phyloP scores from a whole-genome alignment of 2,888 invertebrate genomes.

The Ormyrus labotus region DNA sequence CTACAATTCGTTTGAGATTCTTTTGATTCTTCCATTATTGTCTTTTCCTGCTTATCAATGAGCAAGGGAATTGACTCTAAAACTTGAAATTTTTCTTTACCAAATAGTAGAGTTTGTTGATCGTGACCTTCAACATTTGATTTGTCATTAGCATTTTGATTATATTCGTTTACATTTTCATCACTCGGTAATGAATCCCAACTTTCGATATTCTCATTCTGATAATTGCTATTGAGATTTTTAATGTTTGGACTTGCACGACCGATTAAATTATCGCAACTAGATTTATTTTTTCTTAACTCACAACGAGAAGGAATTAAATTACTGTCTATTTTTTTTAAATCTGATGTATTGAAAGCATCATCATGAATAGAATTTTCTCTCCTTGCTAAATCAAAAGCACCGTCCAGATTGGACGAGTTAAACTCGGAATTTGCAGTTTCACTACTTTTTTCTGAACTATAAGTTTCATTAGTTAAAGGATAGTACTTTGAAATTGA shows the following conservation, averaged over 20 bases:
- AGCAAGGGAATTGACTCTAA: constrained; percentile 19
- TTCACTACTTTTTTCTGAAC: background rate
- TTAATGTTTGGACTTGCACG: constrained; percentile 28
- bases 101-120: constrained; percentile 16
- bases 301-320: background rate
- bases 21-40: constrained; percentile 19
- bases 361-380: constrained; percentile 7
- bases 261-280: constrained; percentile 1
- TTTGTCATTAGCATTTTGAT: constrained; percentile 43
- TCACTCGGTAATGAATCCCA: constrained; percentile 40
- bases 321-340: constrained; percentile 3
- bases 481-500: constrained; percentile 41
- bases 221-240: constrained; percentile 26
- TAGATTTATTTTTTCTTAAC: constrained; percentile 15
- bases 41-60: constrained; percentile 24
- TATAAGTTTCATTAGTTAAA: constrained; percentile 8
- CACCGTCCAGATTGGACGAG: background rate
- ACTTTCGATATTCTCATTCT: constrained; percentile 39
- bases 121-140: constrained; percentile 1
- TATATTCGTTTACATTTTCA: constrained; percentile 22
- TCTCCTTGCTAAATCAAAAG: background rate
- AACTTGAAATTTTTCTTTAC: constrained; percentile 17
- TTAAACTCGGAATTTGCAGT: constrained; percentile 27
- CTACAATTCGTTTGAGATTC: constrained; percentile 24
- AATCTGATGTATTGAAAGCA: background rate